A percentile compares a stretch with the other conserved stretches of the same genome.
Evolutionary conservation across 2,113 vertebrate genomes (phyloP).

Genomic region (Bambusicola thoracicus): DNA sequence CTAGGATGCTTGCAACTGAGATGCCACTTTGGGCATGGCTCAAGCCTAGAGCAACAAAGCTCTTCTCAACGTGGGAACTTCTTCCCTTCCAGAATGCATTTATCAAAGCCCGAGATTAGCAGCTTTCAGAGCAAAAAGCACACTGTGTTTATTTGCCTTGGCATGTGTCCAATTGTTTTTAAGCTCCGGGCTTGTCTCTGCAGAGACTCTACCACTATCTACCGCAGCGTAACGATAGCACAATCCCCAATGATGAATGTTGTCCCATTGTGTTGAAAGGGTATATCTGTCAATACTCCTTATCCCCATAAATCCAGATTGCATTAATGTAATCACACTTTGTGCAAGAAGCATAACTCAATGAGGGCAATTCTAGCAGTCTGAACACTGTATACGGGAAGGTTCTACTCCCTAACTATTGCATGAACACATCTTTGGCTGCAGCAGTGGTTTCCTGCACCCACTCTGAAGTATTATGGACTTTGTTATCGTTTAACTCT

Average conservation of each 20-base stretch:
- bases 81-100: not conserved
- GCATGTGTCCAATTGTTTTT: not conserved
- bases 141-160: rapidly evolving
- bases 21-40: not conserved
- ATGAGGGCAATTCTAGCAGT: rapidly evolving
- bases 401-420: not conserved
- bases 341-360: not conserved
- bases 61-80: not conserved
- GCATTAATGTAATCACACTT: not conserved
- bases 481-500: constrained; percentile 47
- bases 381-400: rapidly evolving
- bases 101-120: not conserved
- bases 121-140: not conserved
- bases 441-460: not conserved
- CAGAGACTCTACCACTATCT: not conserved
- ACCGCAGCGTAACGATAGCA: not conserved
- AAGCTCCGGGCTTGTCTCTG: not conserved
- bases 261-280: not conserved
- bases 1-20: rapidly evolving
- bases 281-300: rapidly evolving
- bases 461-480: not conserved
- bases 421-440: not conserved
- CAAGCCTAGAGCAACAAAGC: not conserved
- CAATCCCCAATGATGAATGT: rapidly evolving
- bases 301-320: not conserved